A percentile compares a stretch with the other conserved stretches of the same genome.
phyloP scores from a whole-genome alignment of 2,113 vertebrate species.

The Gavia stellata region DNA sequence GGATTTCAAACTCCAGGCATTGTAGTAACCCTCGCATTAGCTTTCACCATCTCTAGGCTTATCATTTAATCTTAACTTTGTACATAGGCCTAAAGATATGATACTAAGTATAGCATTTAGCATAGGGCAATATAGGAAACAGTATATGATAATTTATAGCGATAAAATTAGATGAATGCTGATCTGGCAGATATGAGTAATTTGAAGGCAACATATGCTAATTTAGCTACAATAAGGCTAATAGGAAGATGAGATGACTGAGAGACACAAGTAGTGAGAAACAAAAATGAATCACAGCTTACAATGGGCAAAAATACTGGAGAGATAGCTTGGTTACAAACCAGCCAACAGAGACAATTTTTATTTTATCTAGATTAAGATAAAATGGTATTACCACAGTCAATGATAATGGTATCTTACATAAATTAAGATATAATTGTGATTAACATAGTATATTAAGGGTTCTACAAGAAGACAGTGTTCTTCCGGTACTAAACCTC shows the following conservation, averaged over 20 bases:
- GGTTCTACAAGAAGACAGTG: neutral
- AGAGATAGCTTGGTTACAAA: neutral
- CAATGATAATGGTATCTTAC: neutral
- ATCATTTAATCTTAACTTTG: neutral
- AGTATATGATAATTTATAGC: neutral
- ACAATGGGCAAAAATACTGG: neutral
- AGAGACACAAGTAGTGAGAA: neutral
- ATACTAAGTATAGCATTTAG: neutral
- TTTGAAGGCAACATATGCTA: neutral
- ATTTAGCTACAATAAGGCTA: neutral
- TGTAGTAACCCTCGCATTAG: neutral
- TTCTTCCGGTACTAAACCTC: neutral
- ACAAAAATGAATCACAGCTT: neutral
- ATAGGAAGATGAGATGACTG: neutral
- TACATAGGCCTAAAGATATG: neutral
- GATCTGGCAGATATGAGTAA: neutral
- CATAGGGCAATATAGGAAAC: neutral
- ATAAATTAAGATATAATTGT: neutral
- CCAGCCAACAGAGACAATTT: neutral
- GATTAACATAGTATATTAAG: neutral
- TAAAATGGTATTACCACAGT: neutral
- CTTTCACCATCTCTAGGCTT: neutral
- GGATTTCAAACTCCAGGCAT: neutral
- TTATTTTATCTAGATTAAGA: slow-evolving; percentile 2
- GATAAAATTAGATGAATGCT: neutral